Evolutionary conservation across 2,113 vertebrate genomes (phyloP), one percentile per base, ranked within the genome.

Genomic region (Ceyx cyanopectus): DNA sequence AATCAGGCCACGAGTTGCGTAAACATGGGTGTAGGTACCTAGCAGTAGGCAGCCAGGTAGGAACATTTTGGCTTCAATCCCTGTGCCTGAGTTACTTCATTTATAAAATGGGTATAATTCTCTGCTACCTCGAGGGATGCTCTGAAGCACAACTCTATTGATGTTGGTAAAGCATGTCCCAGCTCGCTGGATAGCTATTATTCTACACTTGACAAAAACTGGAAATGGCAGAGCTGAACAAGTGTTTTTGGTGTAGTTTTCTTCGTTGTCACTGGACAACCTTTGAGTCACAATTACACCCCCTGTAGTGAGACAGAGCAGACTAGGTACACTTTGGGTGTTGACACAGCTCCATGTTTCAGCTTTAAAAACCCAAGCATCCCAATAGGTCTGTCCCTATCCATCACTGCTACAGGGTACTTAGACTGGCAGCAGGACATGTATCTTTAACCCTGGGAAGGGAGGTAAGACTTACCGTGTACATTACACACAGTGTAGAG

Each of bases 51-150:
- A 92, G 93, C 83, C 88, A 61, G 72, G 78, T 87, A 87, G 78
- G 75, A 95, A 95, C 78, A 76, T 62, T 85, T 81, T 94, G 93
- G 95, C 91, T 94, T 92, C 94, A 92, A 92, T 96, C 73, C 61
- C 61, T 89, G 57, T n/a, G 37, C 63, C 81, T 78, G 72, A 75
- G 75, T 90, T 95, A 94, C 96, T 40, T 96, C 68, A 81, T 88
- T 85, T 87, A 82, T 79, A 90, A 92, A 94, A 69, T 62, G 32
- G 62, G 70, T 43, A 74, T 96, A 96, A 96, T 95, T 95, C 96
- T 92, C 92, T 92, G 89, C 91, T 95, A 91, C 94, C 95, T 96
- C 93, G 91, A 96, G 94, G 95, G 93, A 96, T 89, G 87, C 94
- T 91, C 79, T 89, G 85, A 74, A 94, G 85, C 65, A 77, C 72